Percentiles rank a stretch among this genome's conserved stretches.
Conservation (phyloP, 2,113 vertebrate species). For the Mormyrus lacerda region DNA sequence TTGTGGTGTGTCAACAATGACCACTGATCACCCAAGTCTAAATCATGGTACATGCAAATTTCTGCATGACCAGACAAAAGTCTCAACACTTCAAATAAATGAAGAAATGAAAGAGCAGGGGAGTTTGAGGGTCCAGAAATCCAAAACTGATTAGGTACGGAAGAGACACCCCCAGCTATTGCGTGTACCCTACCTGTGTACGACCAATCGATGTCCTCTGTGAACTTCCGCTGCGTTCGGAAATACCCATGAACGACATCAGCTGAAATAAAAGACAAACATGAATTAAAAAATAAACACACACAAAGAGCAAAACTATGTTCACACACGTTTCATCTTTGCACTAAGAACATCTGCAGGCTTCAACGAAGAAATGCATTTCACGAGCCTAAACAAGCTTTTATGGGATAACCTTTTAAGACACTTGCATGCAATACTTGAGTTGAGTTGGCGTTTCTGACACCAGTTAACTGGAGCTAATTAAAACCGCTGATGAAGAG, state of each 20-base stretch:
- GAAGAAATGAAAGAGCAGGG: not conserved
- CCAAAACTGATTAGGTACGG: not conserved
- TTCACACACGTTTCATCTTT: not conserved
- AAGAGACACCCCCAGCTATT: not conserved
- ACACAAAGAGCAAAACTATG: not conserved
- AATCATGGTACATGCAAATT: not conserved
- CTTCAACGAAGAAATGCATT: not conserved
- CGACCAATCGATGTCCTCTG: slow-evolving; percentile 73
- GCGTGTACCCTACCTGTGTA: slow-evolving; percentile 60
- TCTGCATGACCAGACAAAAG: not conserved
- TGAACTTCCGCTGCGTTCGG: slow-evolving; percentile 66
- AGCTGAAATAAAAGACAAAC: slow-evolving; percentile 46
- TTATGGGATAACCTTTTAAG: not conserved
- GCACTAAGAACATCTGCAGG: not conserved
- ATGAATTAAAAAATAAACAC: not conserved
- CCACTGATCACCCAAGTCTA: too few species aligned
- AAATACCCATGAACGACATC: slow-evolving; percentile 65
- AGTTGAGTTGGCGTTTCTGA: not conserved
- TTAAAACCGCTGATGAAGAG: not conserved
- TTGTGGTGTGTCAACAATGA: too few species aligned
- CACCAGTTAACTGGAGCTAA: not conserved
- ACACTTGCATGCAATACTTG: too few species aligned
- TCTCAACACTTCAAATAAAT: not conserved
- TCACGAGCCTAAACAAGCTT: not conserved
- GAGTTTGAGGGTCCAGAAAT: not conserved